A percentile compares a stretch with the other conserved stretches of the same genome.
Conservation (phyloP, 2,113 vertebrate genomes). For the Chloebia gouldiae region DNA sequence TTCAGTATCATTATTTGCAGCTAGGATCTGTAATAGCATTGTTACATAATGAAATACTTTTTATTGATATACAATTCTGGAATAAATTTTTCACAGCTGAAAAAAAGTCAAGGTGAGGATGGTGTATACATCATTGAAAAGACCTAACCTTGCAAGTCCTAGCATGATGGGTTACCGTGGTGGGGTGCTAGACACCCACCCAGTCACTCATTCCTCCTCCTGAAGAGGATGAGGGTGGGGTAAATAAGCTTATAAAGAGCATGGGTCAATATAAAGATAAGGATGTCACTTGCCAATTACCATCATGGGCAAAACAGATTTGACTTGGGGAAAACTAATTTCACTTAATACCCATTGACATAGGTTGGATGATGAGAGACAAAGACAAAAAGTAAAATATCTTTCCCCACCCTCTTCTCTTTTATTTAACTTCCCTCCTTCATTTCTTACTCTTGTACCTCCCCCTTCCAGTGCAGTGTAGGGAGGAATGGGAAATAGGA, state of each 20-base stretch:
- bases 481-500: neutral
- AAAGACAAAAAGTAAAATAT: neutral
- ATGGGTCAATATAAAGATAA: neutral
- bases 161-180: accelerated
- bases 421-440: neutral
- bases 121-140: neutral
- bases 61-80: neutral
- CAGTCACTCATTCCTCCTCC: neutral
- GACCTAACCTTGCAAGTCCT: neutral
- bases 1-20: neutral
- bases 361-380: neutral
- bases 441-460: neutral
- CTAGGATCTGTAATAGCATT: neutral
- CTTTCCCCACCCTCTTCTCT: neutral
- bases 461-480: neutral
- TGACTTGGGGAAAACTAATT: neutral
- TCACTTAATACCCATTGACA: neutral
- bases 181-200: neutral
- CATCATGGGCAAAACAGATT: neutral
- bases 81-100: neutral
- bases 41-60: neutral
- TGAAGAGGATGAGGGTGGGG: neutral
- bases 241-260: neutral
- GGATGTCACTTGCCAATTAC: neutral
- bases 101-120: neutral